Evolutionary conservation across 2,113 vertebrate genomes (phyloP).

Genomic region (Smithornis capensis): DNA sequence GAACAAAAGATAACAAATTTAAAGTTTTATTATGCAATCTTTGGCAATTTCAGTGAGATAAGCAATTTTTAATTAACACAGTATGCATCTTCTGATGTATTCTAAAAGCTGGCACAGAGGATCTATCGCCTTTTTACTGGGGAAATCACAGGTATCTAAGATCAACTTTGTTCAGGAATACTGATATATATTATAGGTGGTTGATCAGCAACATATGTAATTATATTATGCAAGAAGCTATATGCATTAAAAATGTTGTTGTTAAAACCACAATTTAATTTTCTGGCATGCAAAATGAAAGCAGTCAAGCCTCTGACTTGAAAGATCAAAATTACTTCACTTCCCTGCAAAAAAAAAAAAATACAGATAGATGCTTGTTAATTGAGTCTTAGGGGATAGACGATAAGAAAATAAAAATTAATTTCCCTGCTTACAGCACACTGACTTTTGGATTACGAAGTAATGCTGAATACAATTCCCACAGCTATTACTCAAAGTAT

Average conservation of each 20-base stretch:
- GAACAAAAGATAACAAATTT: neutral
- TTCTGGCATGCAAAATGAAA: neutral
- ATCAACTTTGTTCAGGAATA: neutral
- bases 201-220: neutral
- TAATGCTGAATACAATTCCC: neutral
- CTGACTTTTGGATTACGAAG: neutral
- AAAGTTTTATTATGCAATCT: neutral
- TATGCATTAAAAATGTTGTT: neutral
- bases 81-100: neutral
- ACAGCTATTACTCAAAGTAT: neutral
- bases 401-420: neutral
- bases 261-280: neutral
- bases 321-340: neutral
- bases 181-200: neutral
- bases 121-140: neutral
- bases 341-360: neutral
- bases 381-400: neutral
- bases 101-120: neutral
- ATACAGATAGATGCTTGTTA: neutral
- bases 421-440: neutral
- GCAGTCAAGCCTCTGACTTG: neutral
- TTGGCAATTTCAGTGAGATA: neutral
- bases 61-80: neutral
- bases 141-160: neutral
- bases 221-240: neutral